phyloP scores from a whole-genome alignment of 2,113 vertebrate species.

The Saguinus imperator region DNA sequence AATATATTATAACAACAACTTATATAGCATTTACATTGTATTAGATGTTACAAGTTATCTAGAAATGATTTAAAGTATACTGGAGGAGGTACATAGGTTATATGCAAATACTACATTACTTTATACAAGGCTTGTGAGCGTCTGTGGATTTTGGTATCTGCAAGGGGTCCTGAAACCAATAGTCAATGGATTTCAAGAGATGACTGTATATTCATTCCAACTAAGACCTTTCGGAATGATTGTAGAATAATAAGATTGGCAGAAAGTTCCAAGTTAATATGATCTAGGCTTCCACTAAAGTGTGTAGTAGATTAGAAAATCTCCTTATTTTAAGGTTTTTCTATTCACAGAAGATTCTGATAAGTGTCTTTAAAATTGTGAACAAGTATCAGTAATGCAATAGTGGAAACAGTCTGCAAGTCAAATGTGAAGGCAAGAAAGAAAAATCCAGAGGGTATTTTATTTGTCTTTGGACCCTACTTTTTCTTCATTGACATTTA shows the following conservation, averaged over 20 bases:
- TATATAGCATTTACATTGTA: neutral
- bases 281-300: neutral
- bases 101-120: neutral
- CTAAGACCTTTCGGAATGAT: neutral
- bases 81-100: neutral
- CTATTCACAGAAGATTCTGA: neutral
- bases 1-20: neutral
- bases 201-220: neutral
- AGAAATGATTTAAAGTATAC: neutral
- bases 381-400: neutral
- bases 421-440: neutral
- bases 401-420: slow-evolving; percentile 3
- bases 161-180: neutral
- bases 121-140: neutral
- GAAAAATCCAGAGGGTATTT: neutral
- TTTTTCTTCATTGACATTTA: neutral
- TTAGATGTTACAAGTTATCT: neutral
- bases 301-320: neutral
- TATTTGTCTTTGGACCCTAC: neutral
- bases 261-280: neutral
- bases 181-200: neutral
- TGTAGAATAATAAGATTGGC: neutral
- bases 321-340: neutral
- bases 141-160: neutral
- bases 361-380: neutral